Evolutionary conservation across 2,888 invertebrate genomes (phyloP), one percentile per base, ranked within the genome.

Genomic region (Agriopis aurantiaria): DNA sequence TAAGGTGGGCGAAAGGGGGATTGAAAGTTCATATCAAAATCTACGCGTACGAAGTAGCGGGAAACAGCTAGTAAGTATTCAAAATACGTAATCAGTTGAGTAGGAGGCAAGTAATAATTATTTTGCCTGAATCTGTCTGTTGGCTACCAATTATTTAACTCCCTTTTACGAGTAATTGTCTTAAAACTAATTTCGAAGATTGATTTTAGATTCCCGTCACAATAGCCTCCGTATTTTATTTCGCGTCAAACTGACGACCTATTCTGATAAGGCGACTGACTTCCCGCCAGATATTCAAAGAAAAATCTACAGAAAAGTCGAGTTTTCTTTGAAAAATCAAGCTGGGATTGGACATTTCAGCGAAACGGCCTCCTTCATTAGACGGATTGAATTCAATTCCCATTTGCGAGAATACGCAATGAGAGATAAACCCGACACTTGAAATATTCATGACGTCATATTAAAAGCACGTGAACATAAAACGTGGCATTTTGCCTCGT

Each of bases 321-420:
- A 17, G 41, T 17, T 40, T 51, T 52, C 51, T 61, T 52, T 60
- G 51, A 52, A 61, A 61, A 61, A 52, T 61, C 61, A 52, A 9
- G 52, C 52, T 51, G 17, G 17, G 8, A 61, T 52, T 41, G 61
- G 61, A 52, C 61, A 61, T 43, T 61, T 61, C 61, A 52, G 61
- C 17, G 41, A 41, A 49, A 49, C 48, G 40, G 9, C n/a, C 23
- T 46, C 11, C 41, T 41, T 61, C 61, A 61, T 61, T 61, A 61
- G 51, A 52, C 52, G 14, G 61, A 61, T 60, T 60, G 48, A 49
- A 60, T 60, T 52, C 17, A 17, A 61, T 43, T 23, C 51, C 11
- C 33, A 51, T 61, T 61, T 61, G 17, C 41, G 51, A 61, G 61
- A 51, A 59, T 41, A 11, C 40, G 57, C 23, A 33, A 33, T 33